These are phyloP conservation scores for Sisor rabdophorus DNA, from an alignment of 2,113 vertebrate genomes.

Conservation along the genomic window DNA sequence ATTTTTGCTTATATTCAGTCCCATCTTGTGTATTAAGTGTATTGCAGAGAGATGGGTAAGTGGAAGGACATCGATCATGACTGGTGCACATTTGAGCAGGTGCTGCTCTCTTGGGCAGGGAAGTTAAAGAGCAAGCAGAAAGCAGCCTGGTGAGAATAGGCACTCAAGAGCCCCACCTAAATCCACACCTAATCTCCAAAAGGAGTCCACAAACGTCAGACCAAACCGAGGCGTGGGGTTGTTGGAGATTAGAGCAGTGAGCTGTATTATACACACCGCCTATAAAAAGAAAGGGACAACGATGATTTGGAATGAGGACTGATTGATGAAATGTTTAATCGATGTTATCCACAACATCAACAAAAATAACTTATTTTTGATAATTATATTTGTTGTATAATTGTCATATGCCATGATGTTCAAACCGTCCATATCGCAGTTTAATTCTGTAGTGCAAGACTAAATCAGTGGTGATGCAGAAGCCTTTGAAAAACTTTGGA, in stretches of 20 bases:
- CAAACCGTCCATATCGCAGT: no score
- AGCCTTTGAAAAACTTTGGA: no score
- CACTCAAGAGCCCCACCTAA: constrained; percentile 35
- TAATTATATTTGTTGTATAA: no score
- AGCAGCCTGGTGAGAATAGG: constrained; percentile 10
- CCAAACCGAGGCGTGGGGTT: constrained; percentile 16
- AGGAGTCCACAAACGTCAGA: constrained; percentile 50
- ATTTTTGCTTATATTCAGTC: no score
- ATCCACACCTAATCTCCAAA: constrained; percentile 59
- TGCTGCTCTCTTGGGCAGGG: constrained; percentile 9
- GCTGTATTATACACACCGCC: constrained; percentile 32
- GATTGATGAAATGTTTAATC: not conserved
- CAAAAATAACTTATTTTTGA: no score
- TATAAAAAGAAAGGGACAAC: not conserved
- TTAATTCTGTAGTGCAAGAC: no score
- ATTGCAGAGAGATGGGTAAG: not conserved
- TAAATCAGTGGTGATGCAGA: no score
- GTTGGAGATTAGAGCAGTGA: constrained; percentile 40
- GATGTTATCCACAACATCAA: no score
- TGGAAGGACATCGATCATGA: not conserved
- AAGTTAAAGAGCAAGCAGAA: constrained; percentile 3
- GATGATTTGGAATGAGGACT: not conserved
- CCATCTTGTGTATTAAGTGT: no score
- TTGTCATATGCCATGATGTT: no score
- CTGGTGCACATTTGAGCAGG: constrained; percentile 6